Evolutionary conservation across 1,140 invertebrate genomes (phyloP).

Genomic region (Eumeta japonica): DNA sequence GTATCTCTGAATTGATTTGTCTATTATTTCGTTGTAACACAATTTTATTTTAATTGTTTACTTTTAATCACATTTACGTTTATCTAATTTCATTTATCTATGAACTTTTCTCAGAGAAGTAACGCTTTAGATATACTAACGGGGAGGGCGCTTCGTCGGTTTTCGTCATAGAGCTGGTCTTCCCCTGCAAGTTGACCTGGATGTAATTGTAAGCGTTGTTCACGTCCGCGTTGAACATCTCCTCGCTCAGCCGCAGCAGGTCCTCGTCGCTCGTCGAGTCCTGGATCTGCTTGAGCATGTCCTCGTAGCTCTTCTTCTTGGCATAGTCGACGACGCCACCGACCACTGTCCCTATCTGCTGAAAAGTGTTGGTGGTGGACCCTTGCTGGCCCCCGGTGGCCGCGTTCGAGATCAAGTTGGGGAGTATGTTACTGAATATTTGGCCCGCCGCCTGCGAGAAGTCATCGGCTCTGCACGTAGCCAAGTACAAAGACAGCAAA

Average conservation of each 20-base stretch:
- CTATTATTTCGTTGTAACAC: no score
- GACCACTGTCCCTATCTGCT: constrained; percentile 44
- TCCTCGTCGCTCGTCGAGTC: constrained; percentile 45
- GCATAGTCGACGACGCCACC: constrained; percentile 48
- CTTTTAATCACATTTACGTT: no score
- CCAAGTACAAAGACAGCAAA: constrained; percentile 22
- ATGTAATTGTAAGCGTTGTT: constrained; percentile 50
- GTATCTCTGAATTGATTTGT: no score
- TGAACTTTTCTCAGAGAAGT: no score
- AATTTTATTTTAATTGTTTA: no score
- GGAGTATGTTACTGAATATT: constrained; percentile 46
- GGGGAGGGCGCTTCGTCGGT: constrained; percentile 40
- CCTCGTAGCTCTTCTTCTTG: constrained; percentile 50
- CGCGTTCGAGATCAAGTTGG: constrained; percentile 36
- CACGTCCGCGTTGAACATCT: constrained; percentile 49
- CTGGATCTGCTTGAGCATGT: constrained; percentile 37
- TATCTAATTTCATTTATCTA: no score
- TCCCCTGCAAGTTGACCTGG: constrained; percentile 48
- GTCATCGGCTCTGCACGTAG: constrained; percentile 30
- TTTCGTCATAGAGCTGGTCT: constrained; percentile 45
- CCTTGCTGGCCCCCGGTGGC: constrained; percentile 38
- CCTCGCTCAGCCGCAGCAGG: constrained; percentile 39
- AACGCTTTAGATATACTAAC: no score
- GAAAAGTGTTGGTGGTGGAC: constrained; percentile 34
- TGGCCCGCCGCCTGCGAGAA: constrained; percentile 42